phyloP scores from a whole-genome alignment of 2,797 vertebrate species.

The Anomalospiza imberbis region DNA sequence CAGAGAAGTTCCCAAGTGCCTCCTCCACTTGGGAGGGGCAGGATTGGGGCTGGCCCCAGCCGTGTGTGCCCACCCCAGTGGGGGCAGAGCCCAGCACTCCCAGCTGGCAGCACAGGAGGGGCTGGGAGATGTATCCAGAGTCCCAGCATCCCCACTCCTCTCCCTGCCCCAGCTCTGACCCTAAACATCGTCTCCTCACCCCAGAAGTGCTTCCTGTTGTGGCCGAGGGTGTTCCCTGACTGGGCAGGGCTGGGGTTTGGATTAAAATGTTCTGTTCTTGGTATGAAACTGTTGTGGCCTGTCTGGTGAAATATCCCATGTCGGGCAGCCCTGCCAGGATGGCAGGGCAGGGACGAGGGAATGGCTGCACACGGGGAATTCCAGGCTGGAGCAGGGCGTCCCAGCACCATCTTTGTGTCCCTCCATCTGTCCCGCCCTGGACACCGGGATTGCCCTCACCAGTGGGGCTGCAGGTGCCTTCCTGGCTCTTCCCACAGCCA shows the following conservation, averaged over 20 bases:
- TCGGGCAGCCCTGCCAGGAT: not conserved
- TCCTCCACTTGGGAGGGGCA: not conserved
- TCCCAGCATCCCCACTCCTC: accelerated
- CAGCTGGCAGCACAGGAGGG: not conserved
- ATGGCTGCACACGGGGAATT: accelerated
- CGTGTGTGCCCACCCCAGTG: not conserved
- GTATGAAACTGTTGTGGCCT: not conserved
- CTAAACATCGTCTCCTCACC: accelerated
- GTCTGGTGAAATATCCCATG: not conserved
- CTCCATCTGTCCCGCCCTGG: not conserved
- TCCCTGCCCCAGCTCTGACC: not conserved
- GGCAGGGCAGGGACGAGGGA: not conserved
- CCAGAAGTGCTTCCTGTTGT: not conserved
- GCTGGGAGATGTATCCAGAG: accelerated
- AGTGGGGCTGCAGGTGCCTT: not conserved
- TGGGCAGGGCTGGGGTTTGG: not conserved
- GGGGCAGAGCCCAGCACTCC: not conserved
- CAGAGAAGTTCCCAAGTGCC: not conserved
- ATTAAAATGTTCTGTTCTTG: not conserved
- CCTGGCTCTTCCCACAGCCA: not conserved
- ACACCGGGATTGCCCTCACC: accelerated
- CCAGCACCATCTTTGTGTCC: accelerated
- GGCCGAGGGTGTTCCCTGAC: accelerated
- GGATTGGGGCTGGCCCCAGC: not conserved
- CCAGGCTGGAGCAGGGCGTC: not conserved